Conservation (phyloP, 2,113 vertebrate genomes). For the Calidris pygmaea region DNA sequence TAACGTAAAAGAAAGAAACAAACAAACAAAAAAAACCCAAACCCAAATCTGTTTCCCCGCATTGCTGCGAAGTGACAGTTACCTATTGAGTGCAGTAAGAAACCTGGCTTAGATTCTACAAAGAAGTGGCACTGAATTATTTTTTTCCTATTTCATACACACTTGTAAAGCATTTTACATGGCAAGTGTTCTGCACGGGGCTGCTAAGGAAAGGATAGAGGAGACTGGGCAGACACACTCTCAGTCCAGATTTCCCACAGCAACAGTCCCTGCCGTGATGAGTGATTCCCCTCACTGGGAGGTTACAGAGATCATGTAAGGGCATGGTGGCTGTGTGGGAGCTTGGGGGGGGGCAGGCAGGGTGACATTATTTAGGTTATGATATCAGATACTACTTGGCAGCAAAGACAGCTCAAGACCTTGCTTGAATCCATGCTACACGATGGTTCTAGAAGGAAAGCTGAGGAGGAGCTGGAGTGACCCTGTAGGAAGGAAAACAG, state of each 20-base stretch:
- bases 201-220: neutral
- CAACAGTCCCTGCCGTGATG: neutral
- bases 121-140: neutral
- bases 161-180: neutral
- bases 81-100: neutral
- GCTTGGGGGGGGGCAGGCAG: neutral
- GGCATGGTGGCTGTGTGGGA: neutral
- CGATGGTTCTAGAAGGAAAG: neutral
- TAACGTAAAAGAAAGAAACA: neutral
- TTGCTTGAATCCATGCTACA: neutral
- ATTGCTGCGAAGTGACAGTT: neutral
- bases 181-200: neutral
- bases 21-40: too few relatives aligned
- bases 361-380: neutral
- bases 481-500: neutral
- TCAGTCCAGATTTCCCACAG: neutral
- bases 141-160: neutral
- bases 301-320: neutral
- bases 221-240: neutral
- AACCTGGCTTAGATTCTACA: neutral
- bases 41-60: neutral
- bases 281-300: neutral
- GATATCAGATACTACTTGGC: slow-evolving; percentile 7
- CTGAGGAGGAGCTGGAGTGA: neutral
- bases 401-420: neutral